Evolutionary conservation across 1,140 invertebrate genomes (phyloP), one percentile per base, ranked within the genome.

Genomic region (Drosophila cardini): DNA sequence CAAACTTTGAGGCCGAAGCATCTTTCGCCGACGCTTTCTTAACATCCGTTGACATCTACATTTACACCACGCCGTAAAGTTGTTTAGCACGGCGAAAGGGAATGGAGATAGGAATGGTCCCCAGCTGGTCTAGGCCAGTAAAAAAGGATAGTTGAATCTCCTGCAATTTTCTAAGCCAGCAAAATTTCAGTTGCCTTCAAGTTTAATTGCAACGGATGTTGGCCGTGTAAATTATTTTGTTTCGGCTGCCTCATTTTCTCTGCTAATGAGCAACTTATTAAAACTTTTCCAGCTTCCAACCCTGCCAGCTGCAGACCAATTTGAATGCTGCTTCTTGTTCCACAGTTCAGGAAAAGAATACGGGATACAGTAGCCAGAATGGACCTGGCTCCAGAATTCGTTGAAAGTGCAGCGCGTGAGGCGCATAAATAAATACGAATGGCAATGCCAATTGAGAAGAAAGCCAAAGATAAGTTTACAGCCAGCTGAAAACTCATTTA

Each of bases 221-320:
- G 85, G 84, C 77, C 84, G 77, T 89, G 84, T 89, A 89, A 89
- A 89, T 89, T 89, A 89, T 89, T 84, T 89, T 87, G 83, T 84
- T 76, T 76, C 15, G 18, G 13, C 71, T 75, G 76, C 69, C 76
- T 79, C 76, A 77, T 89, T 86, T 86, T 84, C 77, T 80, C 36
- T 89, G 84, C 75, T 89, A 89, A 89, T 89, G 84, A 89, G 84
- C 71, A 80, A 84, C 80, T 89, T 89, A 89, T 89, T 89, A 89
- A 87, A 89, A 89, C 63, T 78, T 75, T 75, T 50, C 21, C 32
- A 50, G 18, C 16, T 26, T 30, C n/a, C 34, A 26, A 18, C 30
- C 46, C 46, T 34, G 42, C 10, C 26, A 65, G 40, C 10, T 43
- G 76, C 73, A 85, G 46, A 53, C 43, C 72, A 78, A 85, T 75